A percentile compares a stretch with the other conserved stretches of the same genome.
These are phyloP conservation scores for Camponotus vicinus DNA, from an alignment of 1,140 invertebrate genomes.

Conservation along the genomic window DNA sequence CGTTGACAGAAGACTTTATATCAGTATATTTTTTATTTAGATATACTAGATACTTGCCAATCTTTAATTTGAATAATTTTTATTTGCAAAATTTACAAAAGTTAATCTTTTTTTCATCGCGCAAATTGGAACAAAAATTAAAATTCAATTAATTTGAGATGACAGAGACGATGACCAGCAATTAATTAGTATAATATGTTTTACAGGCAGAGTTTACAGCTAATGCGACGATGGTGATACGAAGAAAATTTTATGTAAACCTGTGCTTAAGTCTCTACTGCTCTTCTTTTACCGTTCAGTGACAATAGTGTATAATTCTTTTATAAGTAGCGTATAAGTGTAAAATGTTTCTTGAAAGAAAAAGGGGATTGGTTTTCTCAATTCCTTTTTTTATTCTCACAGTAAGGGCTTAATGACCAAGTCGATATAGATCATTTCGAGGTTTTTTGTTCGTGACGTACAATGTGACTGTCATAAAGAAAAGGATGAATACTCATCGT, in stretches of 20 bases:
- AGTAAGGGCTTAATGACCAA: not conserved
- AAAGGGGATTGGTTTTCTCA: not conserved
- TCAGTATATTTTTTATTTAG: not conserved
- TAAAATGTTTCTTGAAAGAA: not conserved
- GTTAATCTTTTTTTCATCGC: no score
- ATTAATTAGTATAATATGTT: no score
- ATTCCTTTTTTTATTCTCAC: not conserved
- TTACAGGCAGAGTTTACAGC: no score
- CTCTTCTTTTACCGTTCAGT: no score
- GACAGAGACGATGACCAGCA: no score
- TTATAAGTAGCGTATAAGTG: no score
- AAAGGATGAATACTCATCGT: conserved; percentile 70
- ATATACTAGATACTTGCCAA: not conserved
- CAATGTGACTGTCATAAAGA: conserved; percentile 23
- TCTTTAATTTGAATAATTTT: not conserved
- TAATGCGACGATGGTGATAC: no score
- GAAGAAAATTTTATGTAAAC: no score
- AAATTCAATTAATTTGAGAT: no score
- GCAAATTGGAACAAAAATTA: no score
- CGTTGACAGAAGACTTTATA: conserved; percentile 16
- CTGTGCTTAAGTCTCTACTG: no score
- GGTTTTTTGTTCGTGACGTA: not conserved
- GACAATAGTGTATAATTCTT: no score
- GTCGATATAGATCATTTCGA: not conserved
- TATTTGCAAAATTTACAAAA: not conserved